Evolutionary conservation across 2,113 vertebrate genomes (phyloP).

Genomic region (Trogon melanurus): DNA sequence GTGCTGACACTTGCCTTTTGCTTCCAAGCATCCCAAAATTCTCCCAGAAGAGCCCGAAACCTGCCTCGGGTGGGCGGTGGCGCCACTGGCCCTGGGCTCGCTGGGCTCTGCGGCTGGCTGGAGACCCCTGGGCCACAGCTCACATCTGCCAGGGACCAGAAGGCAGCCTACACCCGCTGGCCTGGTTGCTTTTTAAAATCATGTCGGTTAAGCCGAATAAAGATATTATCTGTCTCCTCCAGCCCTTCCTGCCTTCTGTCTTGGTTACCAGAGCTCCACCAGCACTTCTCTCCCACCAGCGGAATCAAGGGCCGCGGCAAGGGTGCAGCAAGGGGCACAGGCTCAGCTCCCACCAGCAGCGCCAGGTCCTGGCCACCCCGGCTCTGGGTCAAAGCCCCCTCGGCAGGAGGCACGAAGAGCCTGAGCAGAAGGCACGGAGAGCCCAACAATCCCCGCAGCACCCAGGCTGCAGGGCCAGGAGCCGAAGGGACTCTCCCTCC

Average conservation of each 20-base stretch:
- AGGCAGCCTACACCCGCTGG: neutral
- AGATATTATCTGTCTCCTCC: neutral
- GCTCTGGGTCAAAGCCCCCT: neutral
- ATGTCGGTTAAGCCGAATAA: neutral
- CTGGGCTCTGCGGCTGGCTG: neutral
- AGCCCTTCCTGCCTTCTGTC: neutral
- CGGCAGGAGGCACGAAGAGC: neutral
- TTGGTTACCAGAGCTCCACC: neutral
- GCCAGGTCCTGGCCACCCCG: fast-evolving
- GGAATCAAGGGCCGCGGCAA: neutral
- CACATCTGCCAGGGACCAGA: neutral
- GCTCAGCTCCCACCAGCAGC: neutral
- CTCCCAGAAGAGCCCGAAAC: neutral
- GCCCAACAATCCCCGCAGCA: fast-evolving
- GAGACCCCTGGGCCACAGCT: neutral
- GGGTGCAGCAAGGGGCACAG: fast-evolving
- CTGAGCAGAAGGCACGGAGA: neutral
- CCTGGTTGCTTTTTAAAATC: neutral
- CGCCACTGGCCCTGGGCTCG: fast-evolving
- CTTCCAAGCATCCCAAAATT: neutral
- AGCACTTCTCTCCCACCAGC: neutral
- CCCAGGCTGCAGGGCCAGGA: neutral
- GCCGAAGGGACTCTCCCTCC: neutral
- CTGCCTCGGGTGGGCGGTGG: neutral
- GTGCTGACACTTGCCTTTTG: neutral